Evolutionary conservation across 2,797 vertebrate genomes (phyloP), one percentile per base, ranked within the genome.

Genomic region (Ctenochaetus hawaiiensis): DNA sequence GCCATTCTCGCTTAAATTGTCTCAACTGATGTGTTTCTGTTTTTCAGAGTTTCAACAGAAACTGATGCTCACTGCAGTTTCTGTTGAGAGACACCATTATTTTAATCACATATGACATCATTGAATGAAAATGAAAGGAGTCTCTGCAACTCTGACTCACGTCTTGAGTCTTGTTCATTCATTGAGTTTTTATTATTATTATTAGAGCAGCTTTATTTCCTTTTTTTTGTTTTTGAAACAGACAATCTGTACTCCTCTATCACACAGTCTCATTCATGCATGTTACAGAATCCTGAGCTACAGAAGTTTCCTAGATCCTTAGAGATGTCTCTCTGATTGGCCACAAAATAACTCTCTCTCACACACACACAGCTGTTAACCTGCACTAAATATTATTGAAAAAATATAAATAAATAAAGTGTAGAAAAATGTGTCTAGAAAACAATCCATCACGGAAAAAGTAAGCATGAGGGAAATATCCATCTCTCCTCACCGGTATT

Each of bases 391-490:
- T 80, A 71, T 72, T 65, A 10, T n/a, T n/a, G 51, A 54, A 26
- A 16, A 54, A 62, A 71, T 77, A 80, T 67, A 75, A 60, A 20
- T 47, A 51, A 85, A 88, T 82, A 87, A 86, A 80, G 75, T 64
- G 59, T 43, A 77, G 70, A 71, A 80, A 89, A 90, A 81, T 54
- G 67, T 71, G 84, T 63, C 44, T 47, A 75, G 49, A 63, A 85
- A 80, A 83, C 78, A 72, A 93, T 94, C 86, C 26, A 89, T 93
- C 83, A 91, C 74, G 68, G 57, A 87, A 87, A 84, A 68, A 81
- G 82, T 80, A 54, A 77, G 54, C 75, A 72, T 37, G 62, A 70
- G 78, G 88, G 65, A 91, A 87, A 69, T 78, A 92, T 93, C 87
- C 73, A 88, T 93, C 89, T 89, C 76, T 78, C 80, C 80, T 89